Base-by-base conservation (phyloP, 1,140 invertebrate genomes). In the Atta cephalotes region DNA sequence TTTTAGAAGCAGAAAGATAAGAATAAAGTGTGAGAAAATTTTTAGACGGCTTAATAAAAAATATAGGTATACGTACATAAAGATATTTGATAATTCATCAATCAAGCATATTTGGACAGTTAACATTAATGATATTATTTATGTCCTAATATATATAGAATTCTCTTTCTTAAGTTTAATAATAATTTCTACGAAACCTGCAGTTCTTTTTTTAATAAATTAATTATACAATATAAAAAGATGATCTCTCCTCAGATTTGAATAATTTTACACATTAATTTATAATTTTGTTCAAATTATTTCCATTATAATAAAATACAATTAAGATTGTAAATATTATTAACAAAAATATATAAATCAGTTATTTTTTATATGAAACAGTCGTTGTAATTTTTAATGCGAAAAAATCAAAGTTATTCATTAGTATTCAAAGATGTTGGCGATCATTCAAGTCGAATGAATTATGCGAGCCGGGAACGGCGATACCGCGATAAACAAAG, bases 401-500 rank as follows among this genome's bases (percentile, higher is more conserved):
- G 5, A 56, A 39, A 58, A 25, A 71, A 81, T 35, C 31, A 35
- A 31, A 31, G 6, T 56, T 28, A 10, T 49, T 68, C 49, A 25
- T 53, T 18, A 21, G 49, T 16, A 80, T 39, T 81, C 51, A 58
- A 70, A 31, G 45, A 60, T 16, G 62, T 10, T 35, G 65, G 25
- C 49, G 78, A 60, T 79, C 49, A 62, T 45, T 45, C 49, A 51
- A 51, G 12, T 56, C 62, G 53, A 63, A 28, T 18, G 12, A 31
- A 35, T 60, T 9, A 25, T 18, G 14, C 5, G 12, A 39, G 28
- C 18, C 58, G n/a, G 14, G n/a, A 74, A 60, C 9, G 70, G 49
- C 39, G 49, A 66, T 56, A 71, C 49, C 51, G 25, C 77, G 66
- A 89, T 87, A 51, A 63, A 65, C 85, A 58, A 82, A 72, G 78